Conservation (phyloP, 2,797 vertebrate species). For the Spinus pinus region DNA sequence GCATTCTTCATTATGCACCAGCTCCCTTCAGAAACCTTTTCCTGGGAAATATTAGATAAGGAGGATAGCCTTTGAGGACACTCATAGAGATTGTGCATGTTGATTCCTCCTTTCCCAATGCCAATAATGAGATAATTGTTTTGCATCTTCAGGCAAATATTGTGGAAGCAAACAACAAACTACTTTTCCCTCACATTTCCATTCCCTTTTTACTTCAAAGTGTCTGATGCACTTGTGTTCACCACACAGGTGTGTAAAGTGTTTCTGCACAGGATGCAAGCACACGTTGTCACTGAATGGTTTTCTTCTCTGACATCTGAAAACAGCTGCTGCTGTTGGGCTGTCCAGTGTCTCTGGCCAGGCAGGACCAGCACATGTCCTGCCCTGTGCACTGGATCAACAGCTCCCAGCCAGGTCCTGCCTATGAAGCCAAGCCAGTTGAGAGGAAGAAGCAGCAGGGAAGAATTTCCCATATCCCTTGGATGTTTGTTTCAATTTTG, state of each 20-base stretch:
- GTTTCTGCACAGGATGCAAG: not conserved
- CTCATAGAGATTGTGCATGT: not conserved
- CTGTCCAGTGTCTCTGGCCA: not conserved
- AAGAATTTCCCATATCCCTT: not conserved
- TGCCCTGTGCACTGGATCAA: not conserved
- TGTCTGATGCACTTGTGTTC: accelerated
- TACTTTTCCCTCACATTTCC: not conserved
- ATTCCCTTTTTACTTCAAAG: not conserved
- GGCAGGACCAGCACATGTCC: not conserved
- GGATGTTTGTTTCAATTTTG: not conserved
- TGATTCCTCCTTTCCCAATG: not conserved
- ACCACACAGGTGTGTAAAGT: accelerated
- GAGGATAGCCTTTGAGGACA: not conserved
- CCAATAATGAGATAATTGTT: not conserved
- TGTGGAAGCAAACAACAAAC: not conserved
- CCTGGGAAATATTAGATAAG: not conserved
- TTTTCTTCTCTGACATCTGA: not conserved
- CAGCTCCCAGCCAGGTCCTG: not conserved
- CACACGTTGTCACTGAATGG: accelerated
- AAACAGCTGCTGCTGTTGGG: not conserved
- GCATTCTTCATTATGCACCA: not conserved
- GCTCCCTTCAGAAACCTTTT: not conserved
- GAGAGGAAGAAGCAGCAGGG: not conserved
- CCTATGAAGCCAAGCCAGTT: not conserved
- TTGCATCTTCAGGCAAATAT: not conserved